These are phyloP conservation scores for Drosophila littoralis DNA, from an alignment of 1,140 invertebrate genomes.

Conservation along the genomic window DNA sequence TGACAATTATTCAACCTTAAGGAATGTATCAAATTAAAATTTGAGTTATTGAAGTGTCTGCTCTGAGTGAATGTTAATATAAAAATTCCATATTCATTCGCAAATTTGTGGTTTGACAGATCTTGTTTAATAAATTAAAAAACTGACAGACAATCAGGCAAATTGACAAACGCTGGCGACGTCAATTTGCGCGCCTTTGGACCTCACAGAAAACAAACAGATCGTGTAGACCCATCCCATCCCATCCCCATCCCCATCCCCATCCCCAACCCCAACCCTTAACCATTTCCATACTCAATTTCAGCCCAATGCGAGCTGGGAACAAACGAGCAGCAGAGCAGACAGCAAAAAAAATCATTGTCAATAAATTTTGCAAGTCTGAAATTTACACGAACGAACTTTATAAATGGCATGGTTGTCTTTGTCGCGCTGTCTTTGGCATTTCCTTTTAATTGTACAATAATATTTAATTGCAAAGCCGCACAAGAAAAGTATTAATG, in stretches of 20 bases:
- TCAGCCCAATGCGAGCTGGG: constrained; percentile 1
- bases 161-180: constrained; percentile 57
- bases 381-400: constrained; percentile 53
- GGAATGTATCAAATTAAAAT: constrained; percentile 8
- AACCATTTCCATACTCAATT: not conserved
- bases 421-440: constrained; percentile 60
- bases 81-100: constrained; percentile 40
- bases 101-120: constrained; percentile 48
- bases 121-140: constrained; percentile 68
- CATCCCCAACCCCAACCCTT: not conserved
- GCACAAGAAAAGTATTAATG: constrained; percentile 65
- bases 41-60: constrained; percentile 28
- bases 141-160: constrained; percentile 58
- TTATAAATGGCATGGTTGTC: constrained; percentile 55
- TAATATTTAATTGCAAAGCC: constrained; percentile 78
- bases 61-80: constrained; percentile 16
- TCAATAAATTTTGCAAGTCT: constrained; percentile 60
- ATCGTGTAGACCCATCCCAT: constrained; percentile 10
- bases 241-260: not conserved
- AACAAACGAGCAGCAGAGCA: constrained; percentile 8
- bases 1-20: not conserved
- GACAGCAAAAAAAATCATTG: constrained; percentile 56
- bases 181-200: constrained; percentile 31
- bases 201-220: constrained; percentile 38
- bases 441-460: constrained; percentile 75